These are phyloP conservation scores for Cygnus olor DNA, from an alignment of 2,797 vertebrate genomes.

Conservation along the genomic window DNA sequence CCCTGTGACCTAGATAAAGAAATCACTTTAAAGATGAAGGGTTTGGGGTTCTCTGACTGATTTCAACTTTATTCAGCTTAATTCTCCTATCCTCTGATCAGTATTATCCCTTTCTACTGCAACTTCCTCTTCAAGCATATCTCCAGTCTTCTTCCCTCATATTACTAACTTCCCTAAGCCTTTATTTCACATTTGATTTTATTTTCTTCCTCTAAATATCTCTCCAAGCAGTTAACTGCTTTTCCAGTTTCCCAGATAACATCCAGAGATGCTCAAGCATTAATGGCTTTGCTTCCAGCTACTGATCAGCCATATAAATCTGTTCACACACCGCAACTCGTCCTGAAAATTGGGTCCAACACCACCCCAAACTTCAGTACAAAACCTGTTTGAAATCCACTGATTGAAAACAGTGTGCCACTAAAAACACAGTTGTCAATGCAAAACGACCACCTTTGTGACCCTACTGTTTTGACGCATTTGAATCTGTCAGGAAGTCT, in stretches of 20 bases:
- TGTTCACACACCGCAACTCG: conserved; percentile 33
- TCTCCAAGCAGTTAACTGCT: conserved; percentile 29
- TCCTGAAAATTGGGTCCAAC: conserved; percentile 18
- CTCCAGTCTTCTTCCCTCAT: neutral
- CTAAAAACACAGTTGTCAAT: neutral
- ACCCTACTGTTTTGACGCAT: conserved; percentile 28
- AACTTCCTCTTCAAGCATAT: neutral
- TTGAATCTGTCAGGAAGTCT: conserved; percentile 32
- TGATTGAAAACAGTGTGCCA: conserved; percentile 21
- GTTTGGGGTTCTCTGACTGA: neutral
- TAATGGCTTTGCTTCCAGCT: conserved; percentile 53
- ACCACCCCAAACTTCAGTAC: conserved; percentile 14
- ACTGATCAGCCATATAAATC: conserved; percentile 52
- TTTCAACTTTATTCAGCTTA: conserved; percentile 4
- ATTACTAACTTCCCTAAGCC: neutral
- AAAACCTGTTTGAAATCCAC: conserved; percentile 50
- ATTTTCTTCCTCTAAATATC: conserved; percentile 16
- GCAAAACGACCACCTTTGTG: neutral
- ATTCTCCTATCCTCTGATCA: neutral
- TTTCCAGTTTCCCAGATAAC: conserved; percentile 36
- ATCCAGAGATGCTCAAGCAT: conserved; percentile 31
- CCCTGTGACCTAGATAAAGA: neutral
- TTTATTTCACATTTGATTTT: conserved; percentile 15
- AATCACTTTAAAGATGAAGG: neutral
- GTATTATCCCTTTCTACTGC: neutral